Evolutionary conservation across 2,113 vertebrate genomes (phyloP).

Genomic region (Chionis minor): DNA sequence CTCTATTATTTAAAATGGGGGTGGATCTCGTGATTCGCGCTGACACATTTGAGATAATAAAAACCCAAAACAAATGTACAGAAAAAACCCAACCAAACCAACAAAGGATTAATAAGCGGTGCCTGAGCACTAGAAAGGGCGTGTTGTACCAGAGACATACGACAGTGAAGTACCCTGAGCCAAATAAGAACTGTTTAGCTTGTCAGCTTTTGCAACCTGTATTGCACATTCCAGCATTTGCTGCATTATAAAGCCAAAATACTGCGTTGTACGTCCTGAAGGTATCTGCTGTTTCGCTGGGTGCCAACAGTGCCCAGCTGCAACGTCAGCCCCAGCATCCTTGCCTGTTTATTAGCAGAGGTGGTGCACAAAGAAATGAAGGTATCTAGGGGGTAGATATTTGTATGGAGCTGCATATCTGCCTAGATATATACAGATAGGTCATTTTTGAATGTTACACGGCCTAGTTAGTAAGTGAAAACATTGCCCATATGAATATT

Average conservation of each 20-base stretch:
- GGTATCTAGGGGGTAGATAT: not conserved
- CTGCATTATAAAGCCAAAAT: not conserved
- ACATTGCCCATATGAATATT: not conserved
- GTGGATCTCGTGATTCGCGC: not conserved
- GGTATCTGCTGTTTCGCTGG: not conserved
- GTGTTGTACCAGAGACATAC: not conserved
- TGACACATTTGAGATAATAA: not conserved
- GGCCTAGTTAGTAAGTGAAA: not conserved
- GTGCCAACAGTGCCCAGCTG: not conserved
- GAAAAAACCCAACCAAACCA: not conserved
- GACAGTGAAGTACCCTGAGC: constrained; percentile 60
- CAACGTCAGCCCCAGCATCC: not conserved
- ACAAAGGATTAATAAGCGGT: not conserved
- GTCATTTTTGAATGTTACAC: not conserved
- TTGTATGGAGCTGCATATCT: not conserved
- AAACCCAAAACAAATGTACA: not conserved
- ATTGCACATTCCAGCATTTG: constrained; percentile 31
- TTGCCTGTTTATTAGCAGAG: not conserved
- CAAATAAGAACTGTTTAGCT: not conserved
- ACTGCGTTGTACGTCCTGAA: not conserved
- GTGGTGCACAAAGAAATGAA: too few relatives aligned
- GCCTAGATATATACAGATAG: not conserved
- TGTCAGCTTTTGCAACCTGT: constrained; percentile 42
- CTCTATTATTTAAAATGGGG: not conserved
- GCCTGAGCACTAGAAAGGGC: not conserved